Conservation (phyloP, 2,113 vertebrate genomes). For the Neoarius graeffei region DNA sequence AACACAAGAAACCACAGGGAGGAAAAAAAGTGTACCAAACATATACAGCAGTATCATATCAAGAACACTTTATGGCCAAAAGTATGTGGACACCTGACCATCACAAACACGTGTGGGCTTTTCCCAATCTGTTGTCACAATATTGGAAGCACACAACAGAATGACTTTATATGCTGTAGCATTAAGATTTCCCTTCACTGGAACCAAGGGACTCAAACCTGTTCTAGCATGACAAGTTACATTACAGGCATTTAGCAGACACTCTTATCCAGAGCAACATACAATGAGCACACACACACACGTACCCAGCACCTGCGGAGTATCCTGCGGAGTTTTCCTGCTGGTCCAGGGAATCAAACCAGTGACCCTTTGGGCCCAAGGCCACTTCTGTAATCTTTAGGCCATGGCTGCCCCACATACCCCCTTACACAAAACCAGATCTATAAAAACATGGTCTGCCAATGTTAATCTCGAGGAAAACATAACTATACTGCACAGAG, state of each 20-base stretch:
- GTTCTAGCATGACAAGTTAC: neutral
- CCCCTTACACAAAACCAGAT: neutral
- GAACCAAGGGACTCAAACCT: neutral
- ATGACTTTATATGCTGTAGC: neutral
- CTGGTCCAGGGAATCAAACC: too few relatives aligned
- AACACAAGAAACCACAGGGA: neutral
- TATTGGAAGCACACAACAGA: neutral
- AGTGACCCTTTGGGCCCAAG: too few relatives aligned
- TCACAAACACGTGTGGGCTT: neutral
- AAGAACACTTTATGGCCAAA: neutral
- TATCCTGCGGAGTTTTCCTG: too few relatives aligned
- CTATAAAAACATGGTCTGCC: neutral
- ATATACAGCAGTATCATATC: neutral
- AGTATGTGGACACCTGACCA: neutral
- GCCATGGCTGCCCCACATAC: neutral
- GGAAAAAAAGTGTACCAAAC: neutral
- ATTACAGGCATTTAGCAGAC: too few relatives aligned
- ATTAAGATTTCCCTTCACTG: neutral
- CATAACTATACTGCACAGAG: neutral
- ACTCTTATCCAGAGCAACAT: too few relatives aligned
- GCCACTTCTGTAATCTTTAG: too few relatives aligned
- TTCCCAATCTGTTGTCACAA: neutral
- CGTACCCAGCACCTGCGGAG: too few relatives aligned
- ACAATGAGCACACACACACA: too few relatives aligned
- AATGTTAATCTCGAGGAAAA: neutral